A percentile compares a stretch with the other conserved stretches of the same genome.
Conservation (phyloP, 2,113 vertebrate species). For the Petroica traversi region DNA sequence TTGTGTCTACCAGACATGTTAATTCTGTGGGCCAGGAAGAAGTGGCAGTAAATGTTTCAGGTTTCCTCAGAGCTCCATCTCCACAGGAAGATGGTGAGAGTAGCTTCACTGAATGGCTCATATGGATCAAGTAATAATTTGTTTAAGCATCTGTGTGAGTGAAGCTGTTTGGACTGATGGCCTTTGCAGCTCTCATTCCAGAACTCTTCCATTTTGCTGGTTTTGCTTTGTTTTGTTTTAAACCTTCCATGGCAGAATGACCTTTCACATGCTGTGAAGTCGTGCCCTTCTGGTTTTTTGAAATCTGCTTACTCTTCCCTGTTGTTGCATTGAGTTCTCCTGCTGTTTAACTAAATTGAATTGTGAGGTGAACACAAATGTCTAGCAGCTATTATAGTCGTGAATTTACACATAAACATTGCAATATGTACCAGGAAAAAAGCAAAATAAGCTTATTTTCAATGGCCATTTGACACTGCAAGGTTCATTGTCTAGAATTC, state of each 20-base stretch:
- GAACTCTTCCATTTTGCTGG: not conserved
- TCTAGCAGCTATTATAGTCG: not conserved
- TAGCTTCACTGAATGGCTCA: not conserved
- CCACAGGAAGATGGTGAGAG: not conserved
- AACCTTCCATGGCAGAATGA: constrained; percentile 20
- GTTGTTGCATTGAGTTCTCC: not conserved
- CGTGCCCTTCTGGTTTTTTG: not conserved
- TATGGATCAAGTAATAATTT: not conserved
- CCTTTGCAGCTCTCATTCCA: not conserved
- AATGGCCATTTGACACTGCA: not conserved
- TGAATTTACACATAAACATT: not conserved
- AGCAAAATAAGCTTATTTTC: not conserved
- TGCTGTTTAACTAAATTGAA: constrained; percentile 9
- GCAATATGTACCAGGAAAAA: not conserved
- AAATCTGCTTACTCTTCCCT: constrained; percentile 28
- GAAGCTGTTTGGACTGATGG: not conserved
- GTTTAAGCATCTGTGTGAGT: not conserved
- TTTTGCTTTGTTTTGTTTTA: not conserved
- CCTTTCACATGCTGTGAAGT: constrained; percentile 33
- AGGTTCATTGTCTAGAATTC: not conserved
- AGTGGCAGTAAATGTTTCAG: not conserved
- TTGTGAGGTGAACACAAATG: constrained; percentile 12
- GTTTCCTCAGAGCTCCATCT: not conserved
- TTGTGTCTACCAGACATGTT: not conserved
- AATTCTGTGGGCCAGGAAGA: not conserved